These are phyloP conservation scores for Trachelus iudaicus DNA, from an alignment of 2,888 invertebrate genomes.

Conservation along the genomic window DNA sequence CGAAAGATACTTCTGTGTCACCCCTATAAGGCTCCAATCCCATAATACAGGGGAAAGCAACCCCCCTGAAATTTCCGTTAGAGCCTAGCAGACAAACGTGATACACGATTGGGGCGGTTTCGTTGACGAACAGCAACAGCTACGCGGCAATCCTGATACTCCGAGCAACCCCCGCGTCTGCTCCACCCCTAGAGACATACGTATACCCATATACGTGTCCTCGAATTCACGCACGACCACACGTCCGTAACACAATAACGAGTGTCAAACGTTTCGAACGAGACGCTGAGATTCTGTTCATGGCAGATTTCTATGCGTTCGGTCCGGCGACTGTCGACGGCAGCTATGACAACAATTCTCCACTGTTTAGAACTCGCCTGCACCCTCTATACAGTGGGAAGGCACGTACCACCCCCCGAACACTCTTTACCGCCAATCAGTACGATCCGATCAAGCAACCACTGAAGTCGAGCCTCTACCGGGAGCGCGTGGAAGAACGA, in stretches of 20 bases:
- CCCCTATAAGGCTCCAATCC: background rate
- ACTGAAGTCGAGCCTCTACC: background rate
- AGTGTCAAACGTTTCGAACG: background rate
- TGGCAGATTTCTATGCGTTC: background rate
- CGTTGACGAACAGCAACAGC: conserved; percentile 26
- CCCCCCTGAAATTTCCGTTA: background rate
- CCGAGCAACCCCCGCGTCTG: conserved; percentile 8
- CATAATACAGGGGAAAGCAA: background rate
- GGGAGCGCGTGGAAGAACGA: background rate
- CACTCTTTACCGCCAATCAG: background rate
- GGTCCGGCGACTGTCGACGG: background rate
- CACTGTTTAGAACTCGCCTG: background rate
- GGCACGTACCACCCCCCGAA: background rate
- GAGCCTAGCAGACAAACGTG: conserved; percentile 21
- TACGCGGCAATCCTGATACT: conserved; percentile 32
- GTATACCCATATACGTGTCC: conserved; percentile 10
- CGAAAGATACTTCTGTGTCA: background rate
- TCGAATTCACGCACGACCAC: background rate
- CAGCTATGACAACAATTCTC: background rate
- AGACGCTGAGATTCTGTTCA: background rate
- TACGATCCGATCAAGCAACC: background rate
- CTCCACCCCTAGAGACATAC: conserved; percentile 19
- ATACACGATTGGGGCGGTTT: conserved; percentile 49
- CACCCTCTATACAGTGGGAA: background rate
- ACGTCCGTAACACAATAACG: conserved; percentile 10